Conservation (phyloP, 2,113 vertebrate genomes). For the Vanacampus margaritifer region DNA sequence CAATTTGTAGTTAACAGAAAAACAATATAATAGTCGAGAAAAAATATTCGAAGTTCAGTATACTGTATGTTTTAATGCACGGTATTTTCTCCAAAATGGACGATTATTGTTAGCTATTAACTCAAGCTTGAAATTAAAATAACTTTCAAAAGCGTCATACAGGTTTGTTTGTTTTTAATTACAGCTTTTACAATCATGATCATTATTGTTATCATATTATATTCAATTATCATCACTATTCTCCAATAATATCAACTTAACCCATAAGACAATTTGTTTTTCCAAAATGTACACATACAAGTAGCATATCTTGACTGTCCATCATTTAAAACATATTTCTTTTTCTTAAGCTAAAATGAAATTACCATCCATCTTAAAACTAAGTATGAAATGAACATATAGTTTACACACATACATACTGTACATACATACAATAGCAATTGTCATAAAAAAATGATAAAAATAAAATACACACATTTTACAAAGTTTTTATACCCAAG, state of each 20-base stretch:
- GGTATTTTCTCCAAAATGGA: no score
- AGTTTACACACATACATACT: slow-evolving; percentile 69
- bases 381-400: slow-evolving; percentile 79
- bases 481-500: slow-evolving; percentile 72
- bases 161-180: slow-evolving; percentile 68
- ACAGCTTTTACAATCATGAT: slow-evolving; percentile 74
- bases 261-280: slow-evolving; percentile 72
- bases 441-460: slow-evolving; percentile 77
- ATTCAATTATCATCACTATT: slow-evolving; percentile 71
- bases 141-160: slow-evolving; percentile 14
- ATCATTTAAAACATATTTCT: slow-evolving; percentile 72
- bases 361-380: slow-evolving; percentile 71
- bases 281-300: slow-evolving; percentile 78
- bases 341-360: slow-evolving; percentile 73
- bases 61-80: no score
- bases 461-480: slow-evolving; percentile 80
- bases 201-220: slow-evolving; percentile 66
- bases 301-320: slow-evolving; percentile 78
- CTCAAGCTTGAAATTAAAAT: neutral
- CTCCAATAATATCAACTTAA: slow-evolving; percentile 71
- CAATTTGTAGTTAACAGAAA: neutral
- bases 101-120: neutral
- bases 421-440: slow-evolving; percentile 65
- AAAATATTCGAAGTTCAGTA: no score
- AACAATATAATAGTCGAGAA: neutral